Base-by-base conservation (phyloP, 1,140 invertebrate species). In the Sitodiplosis mosellana region DNA sequence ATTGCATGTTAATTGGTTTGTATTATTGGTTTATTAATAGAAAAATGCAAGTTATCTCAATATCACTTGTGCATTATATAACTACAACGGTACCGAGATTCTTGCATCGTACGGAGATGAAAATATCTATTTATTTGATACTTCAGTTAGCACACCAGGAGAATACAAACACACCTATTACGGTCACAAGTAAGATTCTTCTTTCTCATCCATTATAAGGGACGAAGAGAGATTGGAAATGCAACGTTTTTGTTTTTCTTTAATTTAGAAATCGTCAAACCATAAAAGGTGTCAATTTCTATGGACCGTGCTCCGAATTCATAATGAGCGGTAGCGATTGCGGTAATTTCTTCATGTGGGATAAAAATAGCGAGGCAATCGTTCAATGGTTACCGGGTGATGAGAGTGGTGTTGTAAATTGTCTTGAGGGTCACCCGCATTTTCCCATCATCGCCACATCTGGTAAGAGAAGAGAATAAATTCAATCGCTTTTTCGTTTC, bases 301-400 rank as follows among this genome's bases (percentile, higher is more conserved):
- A 88, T 67, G 92, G 92, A 0, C 83, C 88, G 1, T 76, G 76
- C 48, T 90, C 86, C 58, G 83, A 96, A 65, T 96, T 80, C 64
- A 70, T 96, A 15, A 73, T 93, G 34, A 94, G 89, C 49, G 92
- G 92, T 2, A 94, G 89, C 19, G 92, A 97, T 63, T 95, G 90
- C 69, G 83, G 87, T n/a, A 77, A 94, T 66, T 79, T 97, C 15
- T 96, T 83, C 61, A 78, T 95, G 36, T 98, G 92, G 91, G 88
- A 96, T 52, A 88, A 84, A 61, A 73, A 87, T 51, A 82, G 80
- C 0, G 85, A 91, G 66, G 71, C 83, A 8, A 84, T 96, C 51
- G 83, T 94, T 17, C 87, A 89, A 59, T 91, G 77, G 69, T 76
- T 91, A 69, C 66, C 76, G 53, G 91, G 80, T 11, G 90, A 95